Percentiles rank a stretch among this genome's conserved stretches.
These are phyloP conservation scores for Odocoileus hemionus DNA, from an alignment of 2,113 vertebrate species.

Conservation along the genomic window DNA sequence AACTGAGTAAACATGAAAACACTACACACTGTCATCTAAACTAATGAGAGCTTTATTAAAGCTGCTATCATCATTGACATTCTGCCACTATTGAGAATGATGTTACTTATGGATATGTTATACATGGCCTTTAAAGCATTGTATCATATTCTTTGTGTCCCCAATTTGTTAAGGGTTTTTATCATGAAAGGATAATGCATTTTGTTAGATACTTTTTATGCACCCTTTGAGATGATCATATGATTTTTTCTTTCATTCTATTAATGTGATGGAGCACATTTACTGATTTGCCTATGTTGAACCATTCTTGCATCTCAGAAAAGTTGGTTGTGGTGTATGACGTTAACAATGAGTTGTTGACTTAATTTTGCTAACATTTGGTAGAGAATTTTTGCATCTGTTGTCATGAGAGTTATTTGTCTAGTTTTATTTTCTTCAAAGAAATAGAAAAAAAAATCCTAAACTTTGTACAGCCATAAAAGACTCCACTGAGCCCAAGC, in stretches of 20 bases:
- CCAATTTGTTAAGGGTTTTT: not conserved
- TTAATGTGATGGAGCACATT: not conserved
- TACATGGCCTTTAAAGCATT: not conserved
- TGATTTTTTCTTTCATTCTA: not conserved
- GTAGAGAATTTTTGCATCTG: not conserved
- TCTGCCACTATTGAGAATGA: not conserved
- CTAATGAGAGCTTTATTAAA: not conserved
- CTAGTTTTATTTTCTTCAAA: not conserved
- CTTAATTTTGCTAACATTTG: not conserved
- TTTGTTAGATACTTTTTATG: not conserved
- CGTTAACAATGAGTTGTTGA: not conserved
- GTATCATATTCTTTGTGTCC: not conserved
- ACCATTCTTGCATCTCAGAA: not conserved
- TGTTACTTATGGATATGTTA: not conserved
- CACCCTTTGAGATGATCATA: not conserved
- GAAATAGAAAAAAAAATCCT: not conserved
- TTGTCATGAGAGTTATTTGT: not conserved
- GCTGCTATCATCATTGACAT: not conserved
- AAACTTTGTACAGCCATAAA: not conserved
- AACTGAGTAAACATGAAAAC: slow-evolving; percentile 9
- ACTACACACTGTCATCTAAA: not conserved
- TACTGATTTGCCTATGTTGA: not conserved
- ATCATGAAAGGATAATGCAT: not conserved
- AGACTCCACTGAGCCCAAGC: not conserved
- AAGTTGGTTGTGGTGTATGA: not conserved